Evolutionary conservation across 37 sponge, comb jelly and placozoan genomes (phyloP), one percentile per base, ranked within the genome.

Genomic region (Mnemiopsis leidyi): DNA sequence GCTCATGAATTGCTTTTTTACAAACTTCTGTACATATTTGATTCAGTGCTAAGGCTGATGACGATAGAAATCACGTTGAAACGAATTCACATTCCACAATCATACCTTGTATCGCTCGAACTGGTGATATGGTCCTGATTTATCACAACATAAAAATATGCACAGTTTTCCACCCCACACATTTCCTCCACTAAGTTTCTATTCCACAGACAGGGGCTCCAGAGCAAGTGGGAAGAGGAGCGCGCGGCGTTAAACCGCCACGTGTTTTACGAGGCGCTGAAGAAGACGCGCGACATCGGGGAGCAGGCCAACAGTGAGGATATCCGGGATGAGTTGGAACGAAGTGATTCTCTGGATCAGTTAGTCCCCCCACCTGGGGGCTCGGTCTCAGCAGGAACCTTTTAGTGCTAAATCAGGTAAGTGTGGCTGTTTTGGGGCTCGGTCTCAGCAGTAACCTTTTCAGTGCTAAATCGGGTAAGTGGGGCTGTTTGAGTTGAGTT

Each of bases 141-240:
- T n/a, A n/a, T n/a, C n/a, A n/a, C n/a, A n/a, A n/a, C n/a, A n/a
- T n/a, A n/a, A n/a, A n/a, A n/a, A n/a, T n/a, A n/a, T n/a, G n/a
- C n/a, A n/a, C n/a, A n/a, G n/a, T n/a, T n/a, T n/a, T n/a, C n/a
- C n/a, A n/a, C n/a, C n/a, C n/a, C n/a, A n/a, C n/a, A n/a, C n/a
- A n/a, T n/a, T n/a, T n/a, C n/a, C n/a, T n/a, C n/a, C n/a, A n/a
- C n/a, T n/a, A n/a, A n/a, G n/a, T n/a, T n/a, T n/a, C n/a, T n/a
- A n/a, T n/a, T n/a, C n/a, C n/a, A n/a, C n/a, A 48, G 61, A 48
- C 13, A 5, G 13, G 61, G 61, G 13, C 61, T 48, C 5, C 61
- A 71, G 75, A 40, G 21, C 24, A 85, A 85, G 90, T 85, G 90
- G 90, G 90, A 85, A 39, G 90, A 85, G 48, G 90, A 85, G 90